Base-by-base conservation (phyloP, 2,113 vertebrate species). In the Sciurus niger region DNA sequence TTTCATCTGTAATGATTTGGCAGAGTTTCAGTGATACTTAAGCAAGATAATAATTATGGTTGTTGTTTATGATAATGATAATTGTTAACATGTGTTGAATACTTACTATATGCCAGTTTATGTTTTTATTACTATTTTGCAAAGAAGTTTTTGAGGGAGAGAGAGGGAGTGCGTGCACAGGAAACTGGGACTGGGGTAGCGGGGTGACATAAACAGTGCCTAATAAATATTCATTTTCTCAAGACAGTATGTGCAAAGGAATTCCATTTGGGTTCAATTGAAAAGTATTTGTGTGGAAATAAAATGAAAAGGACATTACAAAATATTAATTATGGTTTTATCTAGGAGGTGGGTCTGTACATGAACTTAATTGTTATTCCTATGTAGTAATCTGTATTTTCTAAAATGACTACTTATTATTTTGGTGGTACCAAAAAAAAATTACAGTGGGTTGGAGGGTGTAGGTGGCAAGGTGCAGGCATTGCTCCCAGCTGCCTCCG, bases 1-100 rank as follows among this genome's bases (percentile, higher is more conserved):
- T 95, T 77, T 92, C 51, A 93, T 80, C 60, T 95, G 48, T 94
- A 83, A 60, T 86, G 74, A 93, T 97, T 84, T 97, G 97, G 91
- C 96, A 96, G 83, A 6, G 51, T 84, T 97, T 95, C 93, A 85
- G 51, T 84, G 72, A 94, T 94, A 92, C 95, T 95, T 92, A 93
- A 96, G 70, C 51, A 84, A 92, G 95, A 85, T 40, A 80, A 72
- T 93, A 89, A 96, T 93, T 95, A 85, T 82, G 77, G 95, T 96
- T 94, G 84, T 96, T 93, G 34, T 68, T 92, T 95, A 79, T 93
- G 95, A 93, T 97, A 70, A 70, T 79, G 83, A 55, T 95, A 60
- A 93, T 89, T 93, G 89, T 92, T 95, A 92, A 96, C 65, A 58
- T 89, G 48, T 53, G 82, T 68, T 79, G 37, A 90, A 79, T 91